These are phyloP conservation scores for Acholoe squamosa DNA, from an alignment of 2,888 invertebrate species.

Conservation along the genomic window DNA sequence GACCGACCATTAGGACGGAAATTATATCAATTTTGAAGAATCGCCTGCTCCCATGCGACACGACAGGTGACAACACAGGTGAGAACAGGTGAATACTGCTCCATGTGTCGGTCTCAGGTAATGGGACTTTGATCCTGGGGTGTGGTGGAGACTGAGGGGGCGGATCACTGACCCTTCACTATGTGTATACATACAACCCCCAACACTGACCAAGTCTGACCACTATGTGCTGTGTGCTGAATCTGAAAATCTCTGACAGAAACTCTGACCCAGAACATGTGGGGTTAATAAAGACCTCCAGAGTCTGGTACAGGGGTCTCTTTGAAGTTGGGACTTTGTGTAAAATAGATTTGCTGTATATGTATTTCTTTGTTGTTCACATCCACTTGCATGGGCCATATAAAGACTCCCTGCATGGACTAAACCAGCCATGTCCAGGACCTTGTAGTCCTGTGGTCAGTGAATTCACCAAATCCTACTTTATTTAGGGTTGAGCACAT, in stretches of 20 bases:
- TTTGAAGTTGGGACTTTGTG: not conserved
- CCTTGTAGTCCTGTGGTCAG: no score
- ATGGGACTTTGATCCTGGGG: not conserved
- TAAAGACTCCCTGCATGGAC: no score
- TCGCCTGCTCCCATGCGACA: not conserved
- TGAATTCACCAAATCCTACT: no score
- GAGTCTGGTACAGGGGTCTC: not conserved
- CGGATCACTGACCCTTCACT: slow-evolving; percentile 15
- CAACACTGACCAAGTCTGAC: not conserved
- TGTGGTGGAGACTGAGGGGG: not conserved
- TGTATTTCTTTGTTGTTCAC: not conserved
- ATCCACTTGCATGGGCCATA: no score
- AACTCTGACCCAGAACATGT: slow-evolving; percentile 27
- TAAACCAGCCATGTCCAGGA: no score
- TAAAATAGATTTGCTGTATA: not conserved
- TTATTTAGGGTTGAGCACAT: no score
- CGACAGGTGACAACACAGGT: slow-evolving; percentile 20
- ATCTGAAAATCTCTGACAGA: slow-evolving; percentile 14
- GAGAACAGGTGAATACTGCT: not conserved
- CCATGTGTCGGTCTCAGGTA: not conserved
- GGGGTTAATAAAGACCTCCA: not conserved
- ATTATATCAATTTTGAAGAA: slow-evolving; percentile 54
- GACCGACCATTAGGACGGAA: slow-evolving; percentile 20
- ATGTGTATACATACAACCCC: not conserved
- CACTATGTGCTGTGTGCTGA: not conserved